Base-by-base conservation (phyloP, 2,113 vertebrate genomes). In the Syngnathus typhle region DNA sequence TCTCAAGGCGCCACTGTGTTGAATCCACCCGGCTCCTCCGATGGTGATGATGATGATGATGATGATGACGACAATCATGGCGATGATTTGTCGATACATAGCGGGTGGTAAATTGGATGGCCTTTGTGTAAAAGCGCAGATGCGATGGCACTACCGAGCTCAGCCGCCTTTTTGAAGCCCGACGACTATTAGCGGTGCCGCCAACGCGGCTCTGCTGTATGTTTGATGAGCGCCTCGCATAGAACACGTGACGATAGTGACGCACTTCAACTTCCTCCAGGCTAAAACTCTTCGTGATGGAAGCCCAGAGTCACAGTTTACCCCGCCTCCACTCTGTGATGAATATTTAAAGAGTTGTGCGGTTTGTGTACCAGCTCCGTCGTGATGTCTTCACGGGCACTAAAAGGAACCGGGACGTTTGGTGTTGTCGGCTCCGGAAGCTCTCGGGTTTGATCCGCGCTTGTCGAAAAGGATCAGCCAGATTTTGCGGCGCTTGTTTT, bases 61-160 rank as follows among this genome's bases (percentile, higher is more conserved):
- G 1, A 7, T 51, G 49, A 51, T 52, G 19, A 52, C 21, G 49
- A 52, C 13, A 4, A 6, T 54, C 10, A 54, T 54, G 19, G 39
- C 9, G n/a, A 60, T 58, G 13, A 58, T 58, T 58, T 32, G 65
- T 75, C 68, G 54, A 68, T 72, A 76, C 80, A 72, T 68, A 19
- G 43, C 1, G 8, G 27, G 55, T 56, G 21, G 64, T 69, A 71
- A 71, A 68, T 73, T 84, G 68, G 10, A 81, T 77, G 44, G 59
- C 44, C 39, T 80, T 80, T 64, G 66, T 18, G 43, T 64, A 76
- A 77, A 23, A 76, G 67, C 65, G 67, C 81, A 73, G 60, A 43
- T 83, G 61, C 82, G 75, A 86, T 76, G 82, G 81, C 80, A 72
- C 68, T 85, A 88, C 88, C 81, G 80, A 88, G 82, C 78, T 74